A percentile compares a stretch with the other conserved stretches of the same genome.
phyloP scores from a whole-genome alignment of 2,797 vertebrate species.

The Potorous gilbertii region DNA sequence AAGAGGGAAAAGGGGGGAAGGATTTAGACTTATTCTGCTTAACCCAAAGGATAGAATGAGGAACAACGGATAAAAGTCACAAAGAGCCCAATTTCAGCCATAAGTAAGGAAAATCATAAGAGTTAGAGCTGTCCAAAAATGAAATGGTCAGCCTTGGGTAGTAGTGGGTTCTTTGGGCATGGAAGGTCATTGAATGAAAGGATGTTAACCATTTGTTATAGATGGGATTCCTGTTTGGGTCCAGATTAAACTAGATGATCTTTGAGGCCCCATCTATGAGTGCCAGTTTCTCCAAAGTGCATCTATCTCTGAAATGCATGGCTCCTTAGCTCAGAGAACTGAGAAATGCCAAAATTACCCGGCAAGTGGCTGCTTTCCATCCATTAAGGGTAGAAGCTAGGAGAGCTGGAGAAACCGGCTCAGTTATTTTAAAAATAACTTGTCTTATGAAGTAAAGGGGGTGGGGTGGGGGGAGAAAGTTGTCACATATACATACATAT shows the following conservation, averaged over 20 bases:
- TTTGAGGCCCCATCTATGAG: background rate
- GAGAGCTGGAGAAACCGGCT: slow-evolving; percentile 14
- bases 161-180: background rate
- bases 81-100: background rate
- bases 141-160: background rate
- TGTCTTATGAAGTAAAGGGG: background rate
- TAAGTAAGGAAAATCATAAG: background rate
- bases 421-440: background rate
- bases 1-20: background rate
- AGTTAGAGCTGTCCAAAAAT: background rate
- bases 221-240: background rate
- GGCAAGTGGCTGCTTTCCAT: background rate
- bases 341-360: background rate
- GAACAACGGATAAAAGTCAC: background rate
- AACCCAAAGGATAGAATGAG: background rate
- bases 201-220: background rate
- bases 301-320: background rate
- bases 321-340: background rate
- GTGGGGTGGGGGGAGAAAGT: background rate
- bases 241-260: background rate
- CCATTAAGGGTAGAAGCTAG: background rate
- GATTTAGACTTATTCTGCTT: background rate
- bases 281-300: background rate
- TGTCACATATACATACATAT: background rate
- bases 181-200: background rate